These are phyloP conservation scores for Mastomys coucha DNA, from an alignment of 2,113 vertebrate species.

Conservation along the genomic window DNA sequence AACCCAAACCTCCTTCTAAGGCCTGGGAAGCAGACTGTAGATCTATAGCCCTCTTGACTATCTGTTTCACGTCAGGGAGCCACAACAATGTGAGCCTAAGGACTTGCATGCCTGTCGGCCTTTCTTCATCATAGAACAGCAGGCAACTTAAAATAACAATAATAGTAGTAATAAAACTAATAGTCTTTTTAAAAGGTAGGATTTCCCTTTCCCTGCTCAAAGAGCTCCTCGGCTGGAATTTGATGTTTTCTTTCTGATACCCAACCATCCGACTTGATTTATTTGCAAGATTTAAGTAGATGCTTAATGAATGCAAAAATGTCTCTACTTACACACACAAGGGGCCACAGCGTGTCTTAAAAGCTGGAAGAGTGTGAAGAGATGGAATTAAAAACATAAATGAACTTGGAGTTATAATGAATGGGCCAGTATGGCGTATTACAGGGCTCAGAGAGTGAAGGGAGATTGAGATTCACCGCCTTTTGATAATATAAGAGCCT, in stretches of 20 bases:
- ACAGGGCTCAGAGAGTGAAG: background rate
- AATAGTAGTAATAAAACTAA: background rate
- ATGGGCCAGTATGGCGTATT: background rate
- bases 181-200: background rate
- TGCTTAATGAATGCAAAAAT: background rate
- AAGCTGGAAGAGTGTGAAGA: background rate
- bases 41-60: background rate
- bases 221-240: accelerated
- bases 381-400: background rate
- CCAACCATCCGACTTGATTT: background rate
- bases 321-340: background rate
- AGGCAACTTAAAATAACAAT: background rate
- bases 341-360: background rate
- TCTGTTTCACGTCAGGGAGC: background rate
- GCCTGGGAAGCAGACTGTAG: too few species aligned
- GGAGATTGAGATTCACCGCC: background rate
- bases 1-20: background rate
- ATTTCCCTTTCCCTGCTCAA: background rate
- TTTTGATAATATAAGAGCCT: slow-evolving; percentile 39
- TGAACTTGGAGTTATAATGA: background rate
- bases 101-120: background rate
- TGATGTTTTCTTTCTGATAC: background rate
- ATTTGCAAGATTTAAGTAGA: background rate
- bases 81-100: too few species aligned
- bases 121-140: background rate